These are phyloP conservation scores for Lepidocolaptes lacrymiger DNA, from an alignment of 2,797 vertebrate species.

Conservation along the genomic window DNA sequence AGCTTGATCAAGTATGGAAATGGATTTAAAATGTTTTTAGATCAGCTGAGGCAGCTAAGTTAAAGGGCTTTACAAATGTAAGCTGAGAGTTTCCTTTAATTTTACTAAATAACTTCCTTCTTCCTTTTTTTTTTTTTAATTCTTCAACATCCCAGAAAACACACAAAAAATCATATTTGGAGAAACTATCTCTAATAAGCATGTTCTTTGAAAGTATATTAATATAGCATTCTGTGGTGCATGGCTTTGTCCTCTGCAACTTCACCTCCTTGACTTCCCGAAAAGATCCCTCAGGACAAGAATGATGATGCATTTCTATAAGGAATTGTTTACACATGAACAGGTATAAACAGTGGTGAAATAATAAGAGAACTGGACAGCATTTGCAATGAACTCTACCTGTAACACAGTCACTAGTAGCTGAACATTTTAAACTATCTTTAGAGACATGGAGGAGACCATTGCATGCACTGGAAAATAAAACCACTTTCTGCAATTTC, in stretches of 20 bases:
- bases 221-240: background rate
- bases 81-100: background rate
- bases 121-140: background rate
- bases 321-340: background rate
- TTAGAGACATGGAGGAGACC: background rate
- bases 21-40: slow-evolving; percentile 46
- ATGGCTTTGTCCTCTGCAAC: background rate
- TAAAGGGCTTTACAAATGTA: background rate
- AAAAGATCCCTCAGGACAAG: background rate
- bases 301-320: background rate
- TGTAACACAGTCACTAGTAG: background rate
- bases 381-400: background rate
- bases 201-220: background rate
- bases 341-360: background rate
- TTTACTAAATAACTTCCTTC: background rate
- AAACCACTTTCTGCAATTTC: background rate
- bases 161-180: background rate
- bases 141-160: background rate
- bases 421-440: background rate
- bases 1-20: slow-evolving; percentile 43
- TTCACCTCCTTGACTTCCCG: background rate
- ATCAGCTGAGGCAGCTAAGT: background rate
- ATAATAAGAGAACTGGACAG: background rate
- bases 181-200: background rate
- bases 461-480: background rate